phyloP scores from a whole-genome alignment of 2,797 vertebrate species.

The Steatocranus sp. region DNA sequence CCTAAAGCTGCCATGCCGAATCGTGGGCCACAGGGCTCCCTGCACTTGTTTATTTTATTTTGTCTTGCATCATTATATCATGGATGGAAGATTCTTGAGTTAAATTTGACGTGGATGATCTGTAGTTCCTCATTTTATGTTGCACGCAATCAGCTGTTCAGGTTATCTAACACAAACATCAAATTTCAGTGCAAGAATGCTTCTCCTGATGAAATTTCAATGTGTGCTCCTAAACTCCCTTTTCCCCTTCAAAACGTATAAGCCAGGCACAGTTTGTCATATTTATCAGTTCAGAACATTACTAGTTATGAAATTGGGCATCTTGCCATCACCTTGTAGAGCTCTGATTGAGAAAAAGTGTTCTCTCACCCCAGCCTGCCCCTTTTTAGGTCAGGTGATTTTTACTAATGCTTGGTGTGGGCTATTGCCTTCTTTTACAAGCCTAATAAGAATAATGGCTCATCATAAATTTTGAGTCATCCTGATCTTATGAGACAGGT shows the following conservation, averaged over 20 bases:
- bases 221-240: not conserved
- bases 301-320: constrained; percentile 56
- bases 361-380: constrained; percentile 55
- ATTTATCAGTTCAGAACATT: constrained; percentile 37
- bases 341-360: constrained; percentile 57
- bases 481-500: constrained; percentile 73
- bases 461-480: constrained; percentile 68
- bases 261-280: constrained; percentile 4
- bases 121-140: constrained; percentile 29
- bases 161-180: not conserved
- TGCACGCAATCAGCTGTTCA: constrained; percentile 52
- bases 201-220: not conserved
- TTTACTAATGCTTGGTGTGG: constrained; percentile 69
- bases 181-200: not conserved
- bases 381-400: constrained; percentile 72
- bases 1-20: constrained; percentile 60
- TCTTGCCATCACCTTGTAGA: constrained; percentile 68
- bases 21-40: constrained; percentile 39
- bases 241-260: not conserved
- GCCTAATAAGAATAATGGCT: constrained; percentile 72
- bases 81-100: constrained; percentile 19
- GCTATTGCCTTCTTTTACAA: constrained; percentile 73
- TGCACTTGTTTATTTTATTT: constrained; percentile 71
- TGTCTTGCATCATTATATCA: constrained; percentile 54
- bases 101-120: constrained; percentile 43